Evolutionary conservation across 2,797 vertebrate genomes (phyloP), one percentile per base, ranked within the genome.

Genomic region (Muscicapa striata): DNA sequence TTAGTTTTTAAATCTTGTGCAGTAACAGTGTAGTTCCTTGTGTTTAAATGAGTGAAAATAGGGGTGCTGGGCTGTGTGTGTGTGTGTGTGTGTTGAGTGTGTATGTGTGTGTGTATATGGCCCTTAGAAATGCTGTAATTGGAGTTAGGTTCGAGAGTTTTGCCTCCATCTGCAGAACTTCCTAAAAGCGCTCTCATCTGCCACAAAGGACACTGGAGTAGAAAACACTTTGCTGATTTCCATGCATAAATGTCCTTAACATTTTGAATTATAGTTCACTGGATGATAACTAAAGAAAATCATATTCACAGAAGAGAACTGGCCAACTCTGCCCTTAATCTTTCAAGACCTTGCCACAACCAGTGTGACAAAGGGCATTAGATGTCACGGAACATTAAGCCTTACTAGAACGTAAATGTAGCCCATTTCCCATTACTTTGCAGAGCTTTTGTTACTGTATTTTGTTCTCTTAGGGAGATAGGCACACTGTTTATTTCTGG

Each of bases 111-210:
- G 87, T 95, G 96, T 97, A 82, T 93, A 84, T 73, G 96, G 95
- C 97, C 93, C 95, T 97, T 97, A 97, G 95, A 97, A 96, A 95
- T 97, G 94, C 96, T 97, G 94, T 97, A 96, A 97, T 97, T 97
- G 96, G 97, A 97, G 97, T 98, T 97, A 97, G 97, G 94, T 97
- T 97, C 15, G 88, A 98, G 94, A 95, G 95, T 90, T 97, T 97
- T 96, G 97, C 97, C 96, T 97, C 95, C 88, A 93, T 87, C 95
- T 91, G 97, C 96, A 97, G 95, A 97, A 97, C 93, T 91, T 91
- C 89, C 89, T 96, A 70, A 89, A 90, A 94, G 61, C 7, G n/a
- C 89, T 96, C 91, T 95, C 94, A 94, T 96, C 95, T 96, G 78
- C 85, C 84, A 87, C 93, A 91, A 70, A 91, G 52, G 67, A 94